Evolutionary conservation across 1,140 invertebrate genomes (phyloP), one percentile per base, ranked within the genome.

Genomic region (Drosophila virilis): DNA sequence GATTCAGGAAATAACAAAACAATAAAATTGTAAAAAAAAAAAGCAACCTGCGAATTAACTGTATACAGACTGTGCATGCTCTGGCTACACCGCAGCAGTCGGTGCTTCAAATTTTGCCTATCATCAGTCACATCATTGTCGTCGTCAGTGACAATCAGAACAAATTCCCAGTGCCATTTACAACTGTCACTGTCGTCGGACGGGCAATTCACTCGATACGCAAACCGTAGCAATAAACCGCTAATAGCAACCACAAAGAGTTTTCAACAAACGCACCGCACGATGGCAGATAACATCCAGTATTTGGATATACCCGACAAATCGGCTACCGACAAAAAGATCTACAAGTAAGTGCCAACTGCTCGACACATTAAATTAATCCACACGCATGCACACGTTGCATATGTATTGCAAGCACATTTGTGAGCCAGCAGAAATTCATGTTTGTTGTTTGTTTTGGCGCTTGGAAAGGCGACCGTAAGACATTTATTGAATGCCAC

Each of bases 241-340:
- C 22, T 32, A 17, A 35, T 12, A 13, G 37, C 8, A 45, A 62
- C 1, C 38, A 32, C 52, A 57, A 57, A 4, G 3, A 37, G 8
- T 22, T 9, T 43, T 57, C 28, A 37, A 9, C 46, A 42, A 45
- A 13, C 9, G 8, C 43, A n/a, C n/a, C 8, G 32, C 28, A 77
- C 50, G 42, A 74, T 73, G 62, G 48, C 79, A 4, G 64, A 80
- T 0, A 62, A 78, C 17, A 67, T 88, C 15, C 68, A 71, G 33
- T 92, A 92, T 61, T 72, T 94, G 71, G 85, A 91, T n/a, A 80
- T 85, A 35, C 94, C 94, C 8, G 80, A 93, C 6, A 94, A 95
- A 81, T 94, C 94, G 10, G 93, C 92, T 50, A 94, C 92, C 43
- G 94, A 95, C 74, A 94, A 94, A 55, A 95, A 95, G 78, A 92